Conservation (phyloP, 2,888 invertebrate species). For the Spilarctia lutea region DNA sequence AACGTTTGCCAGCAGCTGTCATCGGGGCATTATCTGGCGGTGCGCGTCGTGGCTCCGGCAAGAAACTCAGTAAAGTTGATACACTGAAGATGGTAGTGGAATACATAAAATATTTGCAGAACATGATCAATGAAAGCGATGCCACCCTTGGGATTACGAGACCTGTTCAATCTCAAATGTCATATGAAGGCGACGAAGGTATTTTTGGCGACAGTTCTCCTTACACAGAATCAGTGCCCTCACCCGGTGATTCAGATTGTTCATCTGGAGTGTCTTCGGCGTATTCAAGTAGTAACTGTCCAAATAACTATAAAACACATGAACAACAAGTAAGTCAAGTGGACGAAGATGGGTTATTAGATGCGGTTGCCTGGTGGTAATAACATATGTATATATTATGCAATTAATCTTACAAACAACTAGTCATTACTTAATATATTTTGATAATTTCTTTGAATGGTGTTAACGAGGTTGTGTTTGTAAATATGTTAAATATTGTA, state of each 20-base stretch:
- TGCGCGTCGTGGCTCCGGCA: constrained; percentile 91
- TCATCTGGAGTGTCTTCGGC: constrained; percentile 86
- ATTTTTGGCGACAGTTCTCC: constrained; percentile 75
- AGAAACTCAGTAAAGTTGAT: constrained; percentile 96
- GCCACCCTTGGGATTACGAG: constrained; percentile 74
- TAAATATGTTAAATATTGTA: constrained; percentile 19
- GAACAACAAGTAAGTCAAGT: constrained; percentile 87
- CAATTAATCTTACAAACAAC: constrained; percentile 43
- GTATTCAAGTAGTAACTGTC: constrained; percentile 64
- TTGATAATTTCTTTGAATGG: not conserved
- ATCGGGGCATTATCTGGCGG: constrained; percentile 88
- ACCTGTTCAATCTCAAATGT: constrained; percentile 37
- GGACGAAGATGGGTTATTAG: constrained; percentile 94
- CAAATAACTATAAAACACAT: constrained; percentile 61
- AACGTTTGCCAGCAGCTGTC: constrained; percentile 93
- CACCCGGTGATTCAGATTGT: constrained; percentile 90
- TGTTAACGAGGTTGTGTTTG: constrained; percentile 1
- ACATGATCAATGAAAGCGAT: constrained; percentile 91
- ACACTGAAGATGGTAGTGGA: constrained; percentile 95
- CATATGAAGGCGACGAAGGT: constrained; percentile 74
- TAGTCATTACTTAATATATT: constrained; percentile 59
- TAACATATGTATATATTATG: constrained; percentile 71
- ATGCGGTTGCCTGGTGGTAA: constrained; percentile 94
- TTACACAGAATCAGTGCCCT: constrained; percentile 85
- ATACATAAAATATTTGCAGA: constrained; percentile 94